Evolutionary conservation across 1,140 invertebrate species (phyloP).

Genomic region (Zaprionus davidi): DNA sequence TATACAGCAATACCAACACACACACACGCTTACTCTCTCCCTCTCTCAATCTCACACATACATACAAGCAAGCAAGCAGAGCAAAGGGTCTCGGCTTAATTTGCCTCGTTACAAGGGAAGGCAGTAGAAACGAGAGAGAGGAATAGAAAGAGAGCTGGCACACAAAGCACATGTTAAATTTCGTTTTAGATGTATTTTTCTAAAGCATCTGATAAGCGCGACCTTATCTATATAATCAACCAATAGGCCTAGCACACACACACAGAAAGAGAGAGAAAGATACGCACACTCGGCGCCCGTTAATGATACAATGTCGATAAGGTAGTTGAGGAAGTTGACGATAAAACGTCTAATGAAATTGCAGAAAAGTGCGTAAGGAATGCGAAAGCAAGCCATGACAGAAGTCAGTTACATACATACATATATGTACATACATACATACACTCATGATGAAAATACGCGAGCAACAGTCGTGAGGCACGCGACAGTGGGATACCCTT

Average conservation of each 20-base stretch:
- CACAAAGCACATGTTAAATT: constrained; percentile 55
- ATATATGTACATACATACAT: background rate
- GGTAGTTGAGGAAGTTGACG: background rate
- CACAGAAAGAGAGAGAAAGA: background rate
- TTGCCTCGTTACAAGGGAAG: constrained; percentile 4
- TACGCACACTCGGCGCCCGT: background rate
- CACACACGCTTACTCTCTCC: background rate
- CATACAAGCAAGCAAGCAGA: background rate
- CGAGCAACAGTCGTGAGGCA: too few species aligned
- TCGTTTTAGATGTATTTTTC: constrained; percentile 78
- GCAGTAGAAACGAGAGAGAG: background rate
- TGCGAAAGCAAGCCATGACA: background rate
- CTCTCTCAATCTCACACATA: background rate
- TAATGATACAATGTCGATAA: constrained; percentile 7
- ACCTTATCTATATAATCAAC: constrained; percentile 72
- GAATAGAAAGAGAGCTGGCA: background rate
- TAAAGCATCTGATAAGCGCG: constrained; percentile 72
- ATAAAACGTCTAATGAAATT: background rate
- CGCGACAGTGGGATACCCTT: too few species aligned
- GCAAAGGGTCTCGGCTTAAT: constrained; percentile 20
- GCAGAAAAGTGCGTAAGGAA: background rate
- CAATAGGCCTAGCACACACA: constrained; percentile 27
- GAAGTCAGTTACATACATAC: background rate
- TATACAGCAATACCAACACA: constrained; percentile 18
- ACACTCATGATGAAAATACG: too few species aligned